Conservation (phyloP, 2,113 vertebrate species). For the Corydoras maculifer region DNA sequence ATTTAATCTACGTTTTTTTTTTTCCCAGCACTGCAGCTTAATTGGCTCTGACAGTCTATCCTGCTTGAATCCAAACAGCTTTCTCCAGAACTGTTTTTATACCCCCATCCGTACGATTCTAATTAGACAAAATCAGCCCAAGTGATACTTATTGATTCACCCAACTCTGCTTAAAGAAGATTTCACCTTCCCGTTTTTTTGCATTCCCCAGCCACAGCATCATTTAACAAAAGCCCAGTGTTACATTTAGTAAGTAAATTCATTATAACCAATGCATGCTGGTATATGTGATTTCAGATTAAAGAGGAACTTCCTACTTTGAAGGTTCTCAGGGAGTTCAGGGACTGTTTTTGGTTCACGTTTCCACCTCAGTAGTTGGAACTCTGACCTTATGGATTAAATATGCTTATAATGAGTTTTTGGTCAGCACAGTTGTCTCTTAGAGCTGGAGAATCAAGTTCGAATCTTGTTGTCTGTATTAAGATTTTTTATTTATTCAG, state of each 20-base stretch:
- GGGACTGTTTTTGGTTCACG: too few species aligned
- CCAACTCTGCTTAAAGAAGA: slow-evolving; percentile 55
- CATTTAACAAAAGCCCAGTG: slow-evolving; percentile 32
- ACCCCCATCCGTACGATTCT: slow-evolving; percentile 50
- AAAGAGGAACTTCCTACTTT: too few species aligned
- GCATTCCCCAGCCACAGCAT: slow-evolving; percentile 16
- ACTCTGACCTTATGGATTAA: too few species aligned
- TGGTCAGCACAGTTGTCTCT: too few species aligned
- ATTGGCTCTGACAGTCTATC: slow-evolving; percentile 64
- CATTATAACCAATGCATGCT: slow-evolving; percentile 68
- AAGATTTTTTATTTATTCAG: too few species aligned
- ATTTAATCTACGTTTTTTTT: slow-evolving; percentile 60
- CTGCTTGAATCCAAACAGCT: slow-evolving; percentile 59
- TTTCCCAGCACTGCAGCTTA: slow-evolving; percentile 54
- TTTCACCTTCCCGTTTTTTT: slow-evolving; percentile 36
- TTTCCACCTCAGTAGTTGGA: too few species aligned
- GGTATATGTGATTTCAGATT: slow-evolving; percentile 50
- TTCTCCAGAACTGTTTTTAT: slow-evolving; percentile 53
- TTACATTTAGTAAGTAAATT: slow-evolving; percentile 63
- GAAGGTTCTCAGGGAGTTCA: too few species aligned
- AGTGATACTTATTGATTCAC: slow-evolving; percentile 70
- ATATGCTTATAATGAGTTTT: too few species aligned
- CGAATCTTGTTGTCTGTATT: too few species aligned
- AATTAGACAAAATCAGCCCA: slow-evolving; percentile 65
- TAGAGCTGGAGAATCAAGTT: too few species aligned